Evolutionary conservation across 2,888 invertebrate species (phyloP), one percentile per base, ranked within the genome.

Genomic region (Plebejus argus): DNA sequence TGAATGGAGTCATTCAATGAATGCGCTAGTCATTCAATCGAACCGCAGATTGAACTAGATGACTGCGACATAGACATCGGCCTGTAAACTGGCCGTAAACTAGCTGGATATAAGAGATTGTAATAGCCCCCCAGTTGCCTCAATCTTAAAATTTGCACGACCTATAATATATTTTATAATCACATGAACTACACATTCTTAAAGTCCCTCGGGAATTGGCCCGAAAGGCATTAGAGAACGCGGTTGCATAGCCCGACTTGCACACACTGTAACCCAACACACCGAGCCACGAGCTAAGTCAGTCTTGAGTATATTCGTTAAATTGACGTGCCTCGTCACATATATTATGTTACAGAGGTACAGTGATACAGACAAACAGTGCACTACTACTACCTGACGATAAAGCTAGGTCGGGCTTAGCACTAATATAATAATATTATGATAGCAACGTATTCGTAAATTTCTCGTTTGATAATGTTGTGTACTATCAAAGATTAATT

Each of bases 291-390:
- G 88, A 86, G 83, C 89, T 89, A 85, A 83, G 88, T 92, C 92
- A 92, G 93, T 93, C 93, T 93, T 93, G 85, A 89, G 86, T 89
- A 88, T 88, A 87, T 88, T 85, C 83, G 84, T 87, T 91, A 91
- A 92, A 92, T 92, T 91, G 92, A 92, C 92, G 88, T 89, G 88
- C 87, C 84, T 88, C 87, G 87, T 89, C 86, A 84, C 84, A 74
- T 23, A 3, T 53, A 15, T 4, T 53, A 23, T 74, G 49, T 79
- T 79, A 78, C 61, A 66, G 66, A 66, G 66, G 66, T 53, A 53
- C 74, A 33, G 71, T 71, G 71, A 39, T 39, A 71, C 20, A 71
- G 74, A 53, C 74, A 53, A 45, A 53, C 49, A 74, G 49, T 49
- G 74, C 71, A 39, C 20, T 72, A 45, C 20, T 28, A 66, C 66